These are phyloP conservation scores for Cephus runcator DNA, from an alignment of 2,888 invertebrate genomes.

Conservation along the genomic window DNA sequence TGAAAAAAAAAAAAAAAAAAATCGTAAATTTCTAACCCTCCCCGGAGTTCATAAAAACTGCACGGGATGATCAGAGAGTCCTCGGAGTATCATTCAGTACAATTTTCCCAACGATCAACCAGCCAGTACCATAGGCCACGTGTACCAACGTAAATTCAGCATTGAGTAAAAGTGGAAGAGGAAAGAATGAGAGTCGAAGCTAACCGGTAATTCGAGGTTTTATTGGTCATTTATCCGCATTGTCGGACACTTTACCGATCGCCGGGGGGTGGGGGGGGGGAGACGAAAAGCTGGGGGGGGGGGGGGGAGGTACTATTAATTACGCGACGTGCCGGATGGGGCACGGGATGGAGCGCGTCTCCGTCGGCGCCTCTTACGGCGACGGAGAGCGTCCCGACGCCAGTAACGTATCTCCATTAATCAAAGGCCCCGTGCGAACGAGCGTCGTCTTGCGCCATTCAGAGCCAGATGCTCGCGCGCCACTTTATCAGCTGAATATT, in stretches of 20 bases:
- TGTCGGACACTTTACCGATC: background rate
- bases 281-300: no score
- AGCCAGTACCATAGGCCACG: background rate
- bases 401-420: conserved; percentile 13
- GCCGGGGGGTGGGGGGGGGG: no score
- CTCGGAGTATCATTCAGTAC: background rate
- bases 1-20: no score
- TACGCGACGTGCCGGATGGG: background rate
- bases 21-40: no score
- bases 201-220: background rate
- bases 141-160: background rate
- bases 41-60: background rate
- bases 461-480: conserved; percentile 13
- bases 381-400: conserved; percentile 13
- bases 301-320: background rate
- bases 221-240: background rate
- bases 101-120: background rate
- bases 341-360: background rate
- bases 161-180: background rate
- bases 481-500: conserved; percentile 17
- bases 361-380: background rate
- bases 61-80: background rate
- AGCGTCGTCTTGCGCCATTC: conserved; percentile 16
- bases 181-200: background rate
- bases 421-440: conserved; percentile 11